Percentiles rank a stretch among this genome's conserved stretches.
Evolutionary conservation across 2,797 vertebrate species (phyloP).

Genomic region (Anguilla pacifica): DNA sequence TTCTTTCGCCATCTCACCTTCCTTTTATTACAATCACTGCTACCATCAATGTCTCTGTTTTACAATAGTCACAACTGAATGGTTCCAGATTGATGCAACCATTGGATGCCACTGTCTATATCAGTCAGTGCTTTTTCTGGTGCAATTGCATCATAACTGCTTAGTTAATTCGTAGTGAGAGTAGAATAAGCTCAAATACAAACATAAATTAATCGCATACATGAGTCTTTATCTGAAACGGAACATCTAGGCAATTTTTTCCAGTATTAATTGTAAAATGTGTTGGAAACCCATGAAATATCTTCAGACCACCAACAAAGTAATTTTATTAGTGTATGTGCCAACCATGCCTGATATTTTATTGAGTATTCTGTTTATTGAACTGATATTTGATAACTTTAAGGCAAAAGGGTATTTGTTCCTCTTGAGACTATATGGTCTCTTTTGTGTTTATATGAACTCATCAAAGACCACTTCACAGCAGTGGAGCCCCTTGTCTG

Average conservation of each 20-base stretch:
- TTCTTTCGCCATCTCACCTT: too few species aligned
- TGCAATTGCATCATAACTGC: neutral
- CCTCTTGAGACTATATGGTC: slow-evolving; percentile 11
- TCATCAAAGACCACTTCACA: slow-evolving; percentile 27
- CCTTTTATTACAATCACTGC: too few species aligned
- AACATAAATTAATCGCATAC: neutral
- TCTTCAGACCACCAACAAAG: neutral
- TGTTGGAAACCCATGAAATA: neutral
- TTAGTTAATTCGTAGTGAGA: neutral
- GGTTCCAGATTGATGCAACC: neutral
- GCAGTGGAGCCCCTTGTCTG: slow-evolving; percentile 17
- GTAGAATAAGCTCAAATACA: neutral
- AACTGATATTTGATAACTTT: slow-evolving; percentile 7
- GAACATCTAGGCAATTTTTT: neutral
- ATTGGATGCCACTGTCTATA: neutral
- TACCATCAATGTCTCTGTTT: neutral
- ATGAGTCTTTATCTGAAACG: neutral
- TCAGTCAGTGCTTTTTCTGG: neutral
- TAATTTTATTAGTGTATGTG: neutral
- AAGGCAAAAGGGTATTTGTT: slow-evolving; percentile 7
- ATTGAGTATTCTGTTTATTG: slow-evolving; percentile 1
- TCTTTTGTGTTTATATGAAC: slow-evolving; percentile 18
- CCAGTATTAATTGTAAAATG: neutral
- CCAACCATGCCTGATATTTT: neutral
- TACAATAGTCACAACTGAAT: neutral